These are phyloP conservation scores for Spheniscus humboldti DNA, from an alignment of 2,797 vertebrate species.

Conservation along the genomic window DNA sequence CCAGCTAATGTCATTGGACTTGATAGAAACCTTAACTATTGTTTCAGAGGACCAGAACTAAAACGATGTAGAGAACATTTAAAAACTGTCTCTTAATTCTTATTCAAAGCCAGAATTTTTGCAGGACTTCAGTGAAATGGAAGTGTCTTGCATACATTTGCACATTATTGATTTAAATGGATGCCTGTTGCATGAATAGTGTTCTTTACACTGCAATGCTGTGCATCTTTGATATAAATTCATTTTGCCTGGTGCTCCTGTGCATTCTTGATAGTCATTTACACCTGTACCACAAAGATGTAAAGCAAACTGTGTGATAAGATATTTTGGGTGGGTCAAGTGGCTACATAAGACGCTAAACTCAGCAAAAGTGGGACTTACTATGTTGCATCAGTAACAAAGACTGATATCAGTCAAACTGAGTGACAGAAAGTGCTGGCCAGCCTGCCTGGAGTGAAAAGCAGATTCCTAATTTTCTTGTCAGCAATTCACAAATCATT, in stretches of 20 bases:
- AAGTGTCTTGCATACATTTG: not conserved
- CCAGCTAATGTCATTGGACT: not conserved
- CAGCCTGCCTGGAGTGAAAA: not conserved
- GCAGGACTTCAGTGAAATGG: not conserved
- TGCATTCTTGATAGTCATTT: not conserved
- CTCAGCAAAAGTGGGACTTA: not conserved
- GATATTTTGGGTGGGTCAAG: not conserved
- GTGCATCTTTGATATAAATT: not conserved
- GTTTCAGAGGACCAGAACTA: not conserved
- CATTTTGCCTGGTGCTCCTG: not conserved
- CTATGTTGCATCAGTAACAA: not conserved
- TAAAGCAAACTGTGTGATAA: not conserved
- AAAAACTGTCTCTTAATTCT: not conserved
- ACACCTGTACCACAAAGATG: not conserved
- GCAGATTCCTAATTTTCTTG: not conserved
- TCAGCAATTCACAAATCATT: not conserved
- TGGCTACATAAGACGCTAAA: not conserved
- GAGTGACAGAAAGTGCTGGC: not conserved
- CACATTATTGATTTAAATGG: not conserved
- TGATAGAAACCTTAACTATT: not conserved
- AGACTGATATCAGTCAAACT: not conserved
- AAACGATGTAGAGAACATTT: not conserved
- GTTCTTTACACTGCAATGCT: not conserved
- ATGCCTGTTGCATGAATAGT: not conserved
- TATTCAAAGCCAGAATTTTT: not conserved